A percentile compares a stretch with the other conserved stretches of the same genome.
phyloP scores from a whole-genome alignment of 2,797 vertebrate species.

The Anableps anableps region DNA sequence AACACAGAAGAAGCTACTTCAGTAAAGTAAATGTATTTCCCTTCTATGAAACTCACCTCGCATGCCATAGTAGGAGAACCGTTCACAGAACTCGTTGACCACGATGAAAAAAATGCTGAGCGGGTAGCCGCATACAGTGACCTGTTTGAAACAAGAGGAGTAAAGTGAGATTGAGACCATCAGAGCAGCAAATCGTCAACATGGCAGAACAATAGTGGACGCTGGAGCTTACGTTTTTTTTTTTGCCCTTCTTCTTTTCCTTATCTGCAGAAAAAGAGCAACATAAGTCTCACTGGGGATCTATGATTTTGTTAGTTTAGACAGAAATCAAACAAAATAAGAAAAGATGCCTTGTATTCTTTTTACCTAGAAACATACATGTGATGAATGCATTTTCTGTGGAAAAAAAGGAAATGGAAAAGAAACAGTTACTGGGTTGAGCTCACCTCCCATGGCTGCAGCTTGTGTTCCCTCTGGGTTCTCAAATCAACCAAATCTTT shows the following conservation, averaged over 20 bases:
- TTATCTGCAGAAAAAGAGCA: constrained; percentile 51
- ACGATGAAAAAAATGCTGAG: constrained; percentile 94
- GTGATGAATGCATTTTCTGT: background rate
- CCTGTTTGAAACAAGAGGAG: constrained; percentile 23
- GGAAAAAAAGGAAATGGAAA: background rate
- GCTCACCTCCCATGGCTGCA: constrained; percentile 79
- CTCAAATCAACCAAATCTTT: constrained; percentile 52
- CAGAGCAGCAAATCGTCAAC: background rate
- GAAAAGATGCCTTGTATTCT: background rate
- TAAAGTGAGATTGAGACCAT: background rate
- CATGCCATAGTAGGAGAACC: constrained; percentile 99
- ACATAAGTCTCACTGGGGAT: background rate
- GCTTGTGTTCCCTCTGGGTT: constrained; percentile 10
- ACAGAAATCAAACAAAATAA: background rate
- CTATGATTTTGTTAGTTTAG: background rate
- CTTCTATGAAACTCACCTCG: constrained; percentile 78
- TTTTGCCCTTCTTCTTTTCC: constrained; percentile 43
- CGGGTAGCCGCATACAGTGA: constrained; percentile 81
- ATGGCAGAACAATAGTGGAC: background rate
- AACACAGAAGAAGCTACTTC: background rate
- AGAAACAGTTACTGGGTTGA: background rate
- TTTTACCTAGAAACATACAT: background rate
- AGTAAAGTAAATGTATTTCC: background rate
- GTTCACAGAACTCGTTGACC: constrained; percentile 94
- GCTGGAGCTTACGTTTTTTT: constrained; percentile 57